Conservation (phyloP, 64 coral and sea anemone species). For the Acropora tenuis region DNA sequence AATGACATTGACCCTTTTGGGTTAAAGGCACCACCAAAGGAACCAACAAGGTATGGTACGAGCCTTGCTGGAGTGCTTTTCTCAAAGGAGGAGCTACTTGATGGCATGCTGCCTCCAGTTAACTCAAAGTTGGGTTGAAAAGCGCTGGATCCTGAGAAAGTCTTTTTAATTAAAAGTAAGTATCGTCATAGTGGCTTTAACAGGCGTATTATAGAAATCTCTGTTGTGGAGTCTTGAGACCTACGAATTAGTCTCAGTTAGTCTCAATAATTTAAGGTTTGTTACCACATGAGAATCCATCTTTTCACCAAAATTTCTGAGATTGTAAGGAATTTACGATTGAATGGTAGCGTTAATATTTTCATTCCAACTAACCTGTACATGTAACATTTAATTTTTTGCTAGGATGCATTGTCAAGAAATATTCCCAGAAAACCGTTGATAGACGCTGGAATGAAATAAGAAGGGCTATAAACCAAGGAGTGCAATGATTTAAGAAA, state of each 20-base stretch:
- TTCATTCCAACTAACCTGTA: constrained; percentile 3
- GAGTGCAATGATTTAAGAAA: background rate
- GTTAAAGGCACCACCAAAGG: background rate
- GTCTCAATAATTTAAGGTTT: background rate
- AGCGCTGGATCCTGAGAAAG: constrained; percentile 1
- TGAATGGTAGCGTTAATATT: background rate
- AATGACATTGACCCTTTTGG: background rate
- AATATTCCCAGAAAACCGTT: background rate
- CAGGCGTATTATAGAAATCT: background rate
- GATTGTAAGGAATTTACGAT: constrained; percentile 3
- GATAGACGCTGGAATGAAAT: background rate
- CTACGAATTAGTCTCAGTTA: background rate
- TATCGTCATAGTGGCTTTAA: background rate
- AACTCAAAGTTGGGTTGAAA: background rate
- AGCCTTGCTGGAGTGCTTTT: background rate
- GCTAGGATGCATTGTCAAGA: background rate
- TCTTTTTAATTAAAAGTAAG: background rate
- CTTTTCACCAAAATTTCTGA: background rate
- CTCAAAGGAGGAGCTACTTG: background rate
- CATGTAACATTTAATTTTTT: background rate
- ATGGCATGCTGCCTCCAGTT: background rate
- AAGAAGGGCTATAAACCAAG: background rate
- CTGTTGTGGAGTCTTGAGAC: background rate
- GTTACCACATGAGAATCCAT: background rate
- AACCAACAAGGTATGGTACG: constrained; percentile 1